Evolutionary conservation across 2,113 vertebrate species (phyloP).

Genomic region (Cebus imitator): DNA sequence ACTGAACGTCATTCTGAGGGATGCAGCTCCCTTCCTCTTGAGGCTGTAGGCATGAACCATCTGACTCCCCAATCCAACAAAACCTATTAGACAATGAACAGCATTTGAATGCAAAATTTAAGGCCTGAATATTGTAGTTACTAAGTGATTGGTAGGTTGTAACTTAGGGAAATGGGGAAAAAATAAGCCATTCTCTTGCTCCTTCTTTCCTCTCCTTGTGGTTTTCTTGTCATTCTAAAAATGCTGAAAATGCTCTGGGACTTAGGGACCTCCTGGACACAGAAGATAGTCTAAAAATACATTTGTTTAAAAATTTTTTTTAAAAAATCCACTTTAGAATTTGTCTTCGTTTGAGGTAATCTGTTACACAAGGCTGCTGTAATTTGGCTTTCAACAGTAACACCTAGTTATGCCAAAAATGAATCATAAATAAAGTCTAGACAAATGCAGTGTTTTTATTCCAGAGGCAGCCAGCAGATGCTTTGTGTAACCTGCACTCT

Average conservation of each 20-base stretch:
- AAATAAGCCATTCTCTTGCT: background rate
- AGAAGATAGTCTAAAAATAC: slow-evolving; percentile 62
- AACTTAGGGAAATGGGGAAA: background rate
- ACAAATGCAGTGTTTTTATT: slow-evolving; percentile 70
- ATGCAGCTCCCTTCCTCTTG: background rate
- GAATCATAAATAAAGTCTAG: slow-evolving; percentile 61
- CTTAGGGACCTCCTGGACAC: slow-evolving; percentile 57
- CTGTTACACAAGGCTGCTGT: slow-evolving; percentile 50
- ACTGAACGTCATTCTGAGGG: background rate
- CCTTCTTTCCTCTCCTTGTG: background rate
- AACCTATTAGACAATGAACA: background rate
- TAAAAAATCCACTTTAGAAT: background rate
- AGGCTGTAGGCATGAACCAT: background rate
- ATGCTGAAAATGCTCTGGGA: slow-evolving; percentile 1
- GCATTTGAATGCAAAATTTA: slow-evolving; percentile 47
- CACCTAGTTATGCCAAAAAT: slow-evolving; percentile 72
- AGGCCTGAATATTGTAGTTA: background rate
- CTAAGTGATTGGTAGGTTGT: background rate
- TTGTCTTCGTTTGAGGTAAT: slow-evolving; percentile 70
- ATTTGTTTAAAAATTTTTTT: slow-evolving; percentile 34
- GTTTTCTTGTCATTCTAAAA: slow-evolving; percentile 17
- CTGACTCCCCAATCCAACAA: background rate
- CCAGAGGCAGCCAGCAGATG: slow-evolving; percentile 67
- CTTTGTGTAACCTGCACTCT: slow-evolving; percentile 66
- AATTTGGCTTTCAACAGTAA: slow-evolving; percentile 54